These are phyloP conservation scores for Athalia circularis DNA, from an alignment of 2,888 invertebrate species.

Conservation along the genomic window DNA sequence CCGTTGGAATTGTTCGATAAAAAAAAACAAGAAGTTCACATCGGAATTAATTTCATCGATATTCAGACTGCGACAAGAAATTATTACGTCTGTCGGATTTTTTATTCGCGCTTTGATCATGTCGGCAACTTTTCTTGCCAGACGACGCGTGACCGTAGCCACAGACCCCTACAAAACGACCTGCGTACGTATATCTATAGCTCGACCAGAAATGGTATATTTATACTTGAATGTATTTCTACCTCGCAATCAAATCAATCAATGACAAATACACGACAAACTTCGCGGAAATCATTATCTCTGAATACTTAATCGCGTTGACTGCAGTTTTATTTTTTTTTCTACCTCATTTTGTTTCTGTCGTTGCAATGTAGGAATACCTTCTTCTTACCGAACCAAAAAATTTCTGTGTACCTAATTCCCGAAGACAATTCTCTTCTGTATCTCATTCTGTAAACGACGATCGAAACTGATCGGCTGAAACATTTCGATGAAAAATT, in stretches of 20 bases:
- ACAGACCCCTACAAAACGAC: neutral
- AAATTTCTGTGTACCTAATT: no score
- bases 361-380: no score
- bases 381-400: no score
- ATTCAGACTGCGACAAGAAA: neutral
- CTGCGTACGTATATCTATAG: neutral
- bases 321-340: no score
- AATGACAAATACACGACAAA: constrained; percentile 21
- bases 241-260: constrained; percentile 28
- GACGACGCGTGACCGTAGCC: neutral
- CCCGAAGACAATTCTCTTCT: no score
- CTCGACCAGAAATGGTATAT: no score
- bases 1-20: no score
- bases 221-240: neutral
- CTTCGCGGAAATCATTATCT: constrained; percentile 21
- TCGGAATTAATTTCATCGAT: neutral
- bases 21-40: no score
- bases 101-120: neutral
- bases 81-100: neutral
- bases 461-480: no score
- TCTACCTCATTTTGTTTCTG: no score
- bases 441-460: no score
- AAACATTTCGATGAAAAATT: no score
- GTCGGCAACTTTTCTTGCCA: neutral
- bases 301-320: neutral